Evolutionary conservation across 2,797 vertebrate genomes (phyloP).

Genomic region (Bovichtus variegatus): DNA sequence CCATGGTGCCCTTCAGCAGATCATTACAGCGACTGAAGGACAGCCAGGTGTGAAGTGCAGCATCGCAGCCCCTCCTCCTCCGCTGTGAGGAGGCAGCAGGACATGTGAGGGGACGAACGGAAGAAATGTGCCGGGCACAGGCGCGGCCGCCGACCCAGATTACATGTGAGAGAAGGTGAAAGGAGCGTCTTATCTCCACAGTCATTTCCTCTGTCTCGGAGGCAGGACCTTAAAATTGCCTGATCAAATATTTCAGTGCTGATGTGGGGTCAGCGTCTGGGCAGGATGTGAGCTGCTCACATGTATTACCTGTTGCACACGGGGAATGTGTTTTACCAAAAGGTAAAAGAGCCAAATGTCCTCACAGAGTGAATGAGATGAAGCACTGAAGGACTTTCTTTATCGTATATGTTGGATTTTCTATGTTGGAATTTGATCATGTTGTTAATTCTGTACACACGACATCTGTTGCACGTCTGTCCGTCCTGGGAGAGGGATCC

Average conservation of each 20-base stretch:
- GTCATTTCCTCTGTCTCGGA: conserved; percentile 56
- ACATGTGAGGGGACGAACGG: background rate
- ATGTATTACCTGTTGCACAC: conserved; percentile 27
- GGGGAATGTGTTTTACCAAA: background rate
- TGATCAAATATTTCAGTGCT: conserved; percentile 44
- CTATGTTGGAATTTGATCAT: too few species aligned
- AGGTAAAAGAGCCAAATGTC: background rate
- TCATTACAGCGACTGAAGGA: conserved; percentile 12
- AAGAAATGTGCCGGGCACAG: conserved; percentile 1
- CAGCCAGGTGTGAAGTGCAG: conserved; percentile 9
- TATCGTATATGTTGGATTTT: too few species aligned
- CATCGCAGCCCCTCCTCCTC: background rate
- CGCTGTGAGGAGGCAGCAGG: background rate
- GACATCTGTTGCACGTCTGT: too few species aligned
- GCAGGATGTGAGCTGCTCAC: conserved; percentile 30
- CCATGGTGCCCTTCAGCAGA: background rate
- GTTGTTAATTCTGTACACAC: too few species aligned
- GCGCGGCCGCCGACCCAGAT: conserved; percentile 57
- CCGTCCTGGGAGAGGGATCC: too few species aligned
- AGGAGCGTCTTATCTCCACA: conserved; percentile 35
- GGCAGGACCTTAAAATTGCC: conserved; percentile 56
- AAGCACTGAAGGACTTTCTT: conserved; percentile 1
- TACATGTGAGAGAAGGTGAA: conserved; percentile 49
- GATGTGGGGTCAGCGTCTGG: conserved; percentile 31
- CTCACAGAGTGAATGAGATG: conserved; percentile 9